A percentile compares a stretch with the other conserved stretches of the same genome.
Conservation (phyloP, 1,140 invertebrate species). For the Halyomorpha halys region DNA sequence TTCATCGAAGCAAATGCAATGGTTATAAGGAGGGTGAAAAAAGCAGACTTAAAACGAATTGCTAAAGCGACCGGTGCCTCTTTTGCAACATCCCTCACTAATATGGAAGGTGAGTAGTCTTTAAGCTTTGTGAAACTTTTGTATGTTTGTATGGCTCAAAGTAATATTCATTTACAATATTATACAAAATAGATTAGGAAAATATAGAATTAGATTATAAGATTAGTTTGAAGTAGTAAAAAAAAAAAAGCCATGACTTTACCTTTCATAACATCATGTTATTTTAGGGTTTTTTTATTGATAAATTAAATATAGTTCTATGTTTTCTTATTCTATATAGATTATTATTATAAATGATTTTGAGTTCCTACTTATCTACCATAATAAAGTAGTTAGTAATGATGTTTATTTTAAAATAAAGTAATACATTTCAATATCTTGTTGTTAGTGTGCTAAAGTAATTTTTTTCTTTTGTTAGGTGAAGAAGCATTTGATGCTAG, state of each 20-base stretch:
- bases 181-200: too few relatives aligned
- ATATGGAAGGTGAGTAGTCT: constrained; percentile 62
- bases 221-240: too few relatives aligned
- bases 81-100: constrained; percentile 85
- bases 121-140: not conserved
- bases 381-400: too few relatives aligned
- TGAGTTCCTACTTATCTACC: too few relatives aligned
- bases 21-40: constrained; percentile 93
- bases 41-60: constrained; percentile 90
- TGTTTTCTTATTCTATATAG: too few relatives aligned
- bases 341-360: too few relatives aligned
- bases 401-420: not conserved
- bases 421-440: not conserved
- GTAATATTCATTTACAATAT: too few relatives aligned
- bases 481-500: constrained; percentile 92
- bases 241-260: too few relatives aligned
- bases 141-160: not conserved
- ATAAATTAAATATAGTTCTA: too few relatives aligned
- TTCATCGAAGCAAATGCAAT: constrained; percentile 96
- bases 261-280: too few relatives aligned
- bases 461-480: constrained; percentile 41
- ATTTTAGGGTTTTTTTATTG: too few relatives aligned
- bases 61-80: constrained; percentile 98
- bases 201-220: too few relatives aligned
- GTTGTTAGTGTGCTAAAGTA: not conserved